phyloP scores from a whole-genome alignment of 2,797 vertebrate species.

The Hozukius guyotensis region DNA sequence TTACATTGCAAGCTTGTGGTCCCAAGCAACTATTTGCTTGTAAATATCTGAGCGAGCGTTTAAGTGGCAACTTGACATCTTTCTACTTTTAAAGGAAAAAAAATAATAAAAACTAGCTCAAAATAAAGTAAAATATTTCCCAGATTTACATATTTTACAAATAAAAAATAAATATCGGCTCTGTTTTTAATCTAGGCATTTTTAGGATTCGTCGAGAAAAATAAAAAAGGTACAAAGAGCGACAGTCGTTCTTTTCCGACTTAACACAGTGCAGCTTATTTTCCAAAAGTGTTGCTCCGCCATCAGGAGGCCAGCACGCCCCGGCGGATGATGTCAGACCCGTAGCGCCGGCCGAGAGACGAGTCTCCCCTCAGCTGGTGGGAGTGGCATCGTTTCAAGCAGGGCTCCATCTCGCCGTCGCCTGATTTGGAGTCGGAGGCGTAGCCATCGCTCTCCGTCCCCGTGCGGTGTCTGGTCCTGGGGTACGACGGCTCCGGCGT shows the following conservation, averaged over 20 bases:
- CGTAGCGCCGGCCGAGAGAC: constrained; percentile 86
- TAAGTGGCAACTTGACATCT: constrained; percentile 77
- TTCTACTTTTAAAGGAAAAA: constrained; percentile 41
- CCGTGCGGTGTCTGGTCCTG: constrained; percentile 82
- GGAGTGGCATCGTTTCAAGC: constrained; percentile 86
- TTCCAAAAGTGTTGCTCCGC: neutral
- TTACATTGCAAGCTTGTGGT: constrained; percentile 62
- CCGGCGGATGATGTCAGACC: constrained; percentile 90
- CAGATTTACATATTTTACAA: constrained; percentile 79
- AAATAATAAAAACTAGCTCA: constrained; percentile 50
- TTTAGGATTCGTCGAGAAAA: constrained; percentile 61
- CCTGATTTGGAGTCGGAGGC: constrained; percentile 82
- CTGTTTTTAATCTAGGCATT: constrained; percentile 61
- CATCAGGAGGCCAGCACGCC: constrained; percentile 95
- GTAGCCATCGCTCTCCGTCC: constrained; percentile 86
- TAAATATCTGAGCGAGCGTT: constrained; percentile 56
- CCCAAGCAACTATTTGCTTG: constrained; percentile 58
- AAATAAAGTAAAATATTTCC: constrained; percentile 74
- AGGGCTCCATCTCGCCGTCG: constrained; percentile 84
- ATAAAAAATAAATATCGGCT: constrained; percentile 83
- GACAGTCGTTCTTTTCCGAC: constrained; percentile 4
- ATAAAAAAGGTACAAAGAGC: constrained; percentile 63
- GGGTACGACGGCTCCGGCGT: constrained; percentile 69
- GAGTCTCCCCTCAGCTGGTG: constrained; percentile 85
- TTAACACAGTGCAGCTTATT: constrained; percentile 51